Percentiles rank a stretch among this genome's conserved stretches.
phyloP scores from a whole-genome alignment of 2,797 vertebrate genomes.

The Oreortyx pictus region DNA sequence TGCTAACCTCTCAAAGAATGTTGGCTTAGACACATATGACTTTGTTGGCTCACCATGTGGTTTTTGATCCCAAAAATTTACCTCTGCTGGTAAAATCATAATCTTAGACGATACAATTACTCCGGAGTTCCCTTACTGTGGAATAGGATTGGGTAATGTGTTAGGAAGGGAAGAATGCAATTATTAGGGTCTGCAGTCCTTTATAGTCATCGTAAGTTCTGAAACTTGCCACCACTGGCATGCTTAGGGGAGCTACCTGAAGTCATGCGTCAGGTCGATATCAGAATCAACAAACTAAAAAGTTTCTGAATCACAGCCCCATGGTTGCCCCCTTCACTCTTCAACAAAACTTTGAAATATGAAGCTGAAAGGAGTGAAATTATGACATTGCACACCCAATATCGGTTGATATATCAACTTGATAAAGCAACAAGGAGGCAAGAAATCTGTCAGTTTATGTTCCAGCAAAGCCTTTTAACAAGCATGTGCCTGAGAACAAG shows the following conservation, averaged over 20 bases:
- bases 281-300: neutral
- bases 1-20: neutral
- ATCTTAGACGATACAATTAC: neutral
- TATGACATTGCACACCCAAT: neutral
- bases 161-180: neutral
- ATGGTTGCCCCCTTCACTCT: neutral
- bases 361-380: neutral
- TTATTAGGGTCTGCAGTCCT: neutral
- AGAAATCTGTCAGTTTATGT: neutral
- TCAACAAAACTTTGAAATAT: neutral
- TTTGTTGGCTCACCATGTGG: rapidly evolving
- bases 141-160: neutral
- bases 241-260: neutral
- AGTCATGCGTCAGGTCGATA: neutral
- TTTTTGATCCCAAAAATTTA: neutral
- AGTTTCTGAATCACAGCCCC: neutral
- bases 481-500: neutral
- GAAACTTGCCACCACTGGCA: neutral
- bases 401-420: neutral
- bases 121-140: neutral
- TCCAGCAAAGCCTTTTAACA: neutral
- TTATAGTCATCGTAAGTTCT: neutral
- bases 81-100: neutral
- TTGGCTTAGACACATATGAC: neutral
- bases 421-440: neutral